These are phyloP conservation scores for Prunella himalayana DNA, from an alignment of 2,113 vertebrate genomes.

Conservation along the genomic window DNA sequence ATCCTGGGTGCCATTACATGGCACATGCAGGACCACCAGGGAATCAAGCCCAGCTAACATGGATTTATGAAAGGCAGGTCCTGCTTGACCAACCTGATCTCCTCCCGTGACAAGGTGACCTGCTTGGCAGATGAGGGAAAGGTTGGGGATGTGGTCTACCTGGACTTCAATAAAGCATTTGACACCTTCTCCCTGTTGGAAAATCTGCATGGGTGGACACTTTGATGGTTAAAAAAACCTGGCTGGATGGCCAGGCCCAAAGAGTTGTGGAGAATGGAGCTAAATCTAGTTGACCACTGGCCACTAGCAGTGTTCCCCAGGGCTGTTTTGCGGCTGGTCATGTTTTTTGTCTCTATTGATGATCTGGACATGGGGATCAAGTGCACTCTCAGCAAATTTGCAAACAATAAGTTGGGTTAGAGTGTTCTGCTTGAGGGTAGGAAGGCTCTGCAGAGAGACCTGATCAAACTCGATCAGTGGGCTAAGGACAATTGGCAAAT, in stretches of 20 bases:
- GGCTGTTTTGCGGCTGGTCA: not conserved
- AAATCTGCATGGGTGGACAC: not conserved
- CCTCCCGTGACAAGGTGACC: not conserved
- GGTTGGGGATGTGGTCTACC: not conserved
- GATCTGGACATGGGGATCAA: not conserved
- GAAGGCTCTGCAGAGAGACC: not conserved
- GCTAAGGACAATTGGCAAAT: not conserved
- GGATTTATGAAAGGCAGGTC: not conserved
- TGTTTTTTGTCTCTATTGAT: not conserved
- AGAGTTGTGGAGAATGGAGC: not conserved
- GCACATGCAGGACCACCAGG: not conserved
- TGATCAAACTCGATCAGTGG: fast-evolving
- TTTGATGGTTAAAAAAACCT: not conserved
- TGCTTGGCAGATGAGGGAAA: no score
- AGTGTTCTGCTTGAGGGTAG: not conserved
- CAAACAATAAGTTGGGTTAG: not conserved
- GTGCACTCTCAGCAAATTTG: not conserved
- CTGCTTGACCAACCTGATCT: not conserved
- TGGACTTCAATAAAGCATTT: not conserved
- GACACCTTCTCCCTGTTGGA: not conserved
- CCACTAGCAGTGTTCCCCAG: fast-evolving
- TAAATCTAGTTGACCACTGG: not conserved
- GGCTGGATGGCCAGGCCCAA: fast-evolving
- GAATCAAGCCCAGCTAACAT: not conserved
- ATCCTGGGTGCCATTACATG: not conserved